Evolutionary conservation across 2,113 vertebrate species (phyloP).

Genomic region (Solenodon paradoxus): DNA sequence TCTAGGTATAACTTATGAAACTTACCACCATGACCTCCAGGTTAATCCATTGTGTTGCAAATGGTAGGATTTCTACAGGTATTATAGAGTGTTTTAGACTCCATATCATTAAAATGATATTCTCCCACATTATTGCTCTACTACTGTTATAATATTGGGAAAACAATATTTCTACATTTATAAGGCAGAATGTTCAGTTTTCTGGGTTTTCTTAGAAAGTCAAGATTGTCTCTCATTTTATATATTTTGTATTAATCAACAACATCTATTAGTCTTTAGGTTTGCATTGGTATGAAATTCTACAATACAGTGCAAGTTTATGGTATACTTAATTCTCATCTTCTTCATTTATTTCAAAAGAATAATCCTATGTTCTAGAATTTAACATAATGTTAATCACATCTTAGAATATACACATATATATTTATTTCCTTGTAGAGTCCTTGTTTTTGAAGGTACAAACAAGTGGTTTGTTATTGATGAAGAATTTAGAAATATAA

Average conservation of each 20-base stretch:
- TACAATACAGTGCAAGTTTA: background rate
- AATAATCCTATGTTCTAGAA: background rate
- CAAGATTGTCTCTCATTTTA: background rate
- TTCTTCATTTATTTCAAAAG: background rate
- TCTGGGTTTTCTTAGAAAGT: too few relatives aligned
- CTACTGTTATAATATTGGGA: too few relatives aligned
- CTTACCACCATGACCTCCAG: background rate
- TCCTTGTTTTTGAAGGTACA: background rate
- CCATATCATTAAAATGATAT: too few relatives aligned
- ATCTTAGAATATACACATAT: background rate
- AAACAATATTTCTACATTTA: too few relatives aligned
- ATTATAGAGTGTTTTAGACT: too few relatives aligned
- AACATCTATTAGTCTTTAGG: background rate
- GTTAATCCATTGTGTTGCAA: background rate
- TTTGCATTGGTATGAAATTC: background rate
- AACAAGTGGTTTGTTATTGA: background rate
- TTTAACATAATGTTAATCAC: background rate
- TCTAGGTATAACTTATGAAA: background rate
- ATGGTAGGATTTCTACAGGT: too few relatives aligned
- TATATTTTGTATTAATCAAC: background rate
- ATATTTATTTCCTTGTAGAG: too few relatives aligned
- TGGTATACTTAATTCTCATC: background rate
- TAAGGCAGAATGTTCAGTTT: background rate
- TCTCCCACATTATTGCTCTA: too few relatives aligned
- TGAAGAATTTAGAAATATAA: background rate